These are phyloP conservation scores for Argyresthia goedartella DNA, from an alignment of 2,888 invertebrate genomes.

Conservation along the genomic window DNA sequence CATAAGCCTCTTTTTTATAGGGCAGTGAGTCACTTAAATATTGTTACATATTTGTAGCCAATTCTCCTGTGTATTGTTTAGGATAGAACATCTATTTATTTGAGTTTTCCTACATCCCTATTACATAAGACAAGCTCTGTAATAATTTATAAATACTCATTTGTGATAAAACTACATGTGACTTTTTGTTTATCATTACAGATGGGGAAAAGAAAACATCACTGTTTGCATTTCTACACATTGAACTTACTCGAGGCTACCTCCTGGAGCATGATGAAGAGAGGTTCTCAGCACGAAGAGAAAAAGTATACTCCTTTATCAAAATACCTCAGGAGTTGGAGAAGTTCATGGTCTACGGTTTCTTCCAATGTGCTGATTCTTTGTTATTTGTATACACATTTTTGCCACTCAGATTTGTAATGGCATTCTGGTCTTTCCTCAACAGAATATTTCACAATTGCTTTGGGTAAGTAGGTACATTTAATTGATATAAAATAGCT, in stretches of 20 bases:
- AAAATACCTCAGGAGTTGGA: slow-evolving; percentile 94
- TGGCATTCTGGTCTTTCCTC: slow-evolving; percentile 87
- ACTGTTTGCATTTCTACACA: slow-evolving; percentile 79
- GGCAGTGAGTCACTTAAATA: too few species aligned
- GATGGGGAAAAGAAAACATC: slow-evolving; percentile 55
- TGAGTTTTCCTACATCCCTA: too few species aligned
- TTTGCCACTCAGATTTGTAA: slow-evolving; percentile 90
- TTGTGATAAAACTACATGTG: too few species aligned
- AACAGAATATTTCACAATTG: slow-evolving; percentile 80
- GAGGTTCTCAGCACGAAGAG: slow-evolving; percentile 91
- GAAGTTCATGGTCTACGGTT: slow-evolving; percentile 93
- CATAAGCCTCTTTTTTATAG: too few species aligned
- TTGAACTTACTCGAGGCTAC: slow-evolving; percentile 94
- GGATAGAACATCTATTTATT: background rate
- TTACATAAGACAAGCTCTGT: too few species aligned
- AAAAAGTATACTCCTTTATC: slow-evolving; percentile 97
- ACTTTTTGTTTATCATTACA: slow-evolving; percentile 19
- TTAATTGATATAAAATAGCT: background rate
- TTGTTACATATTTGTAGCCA: too few species aligned
- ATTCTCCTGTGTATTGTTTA: background rate
- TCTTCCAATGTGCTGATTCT: slow-evolving; percentile 96
- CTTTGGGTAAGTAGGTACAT: slow-evolving; percentile 70
- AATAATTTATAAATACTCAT: too few species aligned
- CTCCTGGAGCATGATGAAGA: slow-evolving; percentile 95
- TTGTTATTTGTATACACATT: slow-evolving; percentile 98